Conservation (phyloP, 2,113 vertebrate species). For the Miniopterus natalensis region DNA sequence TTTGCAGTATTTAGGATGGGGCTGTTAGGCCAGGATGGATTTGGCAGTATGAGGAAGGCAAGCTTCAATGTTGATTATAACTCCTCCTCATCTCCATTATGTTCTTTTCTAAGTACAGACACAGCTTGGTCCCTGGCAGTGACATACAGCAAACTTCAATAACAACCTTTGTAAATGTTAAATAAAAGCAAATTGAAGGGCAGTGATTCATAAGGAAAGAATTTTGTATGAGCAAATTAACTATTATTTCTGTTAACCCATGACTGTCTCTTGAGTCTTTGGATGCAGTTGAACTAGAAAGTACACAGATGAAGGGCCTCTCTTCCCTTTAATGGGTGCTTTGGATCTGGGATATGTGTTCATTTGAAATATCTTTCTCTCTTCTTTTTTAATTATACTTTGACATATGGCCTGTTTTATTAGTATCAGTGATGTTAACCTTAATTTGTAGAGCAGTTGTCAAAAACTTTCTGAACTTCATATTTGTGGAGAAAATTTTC, state of each 20-base stretch:
- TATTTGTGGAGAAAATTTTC: conserved; percentile 31
- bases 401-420: conserved; percentile 30
- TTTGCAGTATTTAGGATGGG: conserved; percentile 60
- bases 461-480: conserved; percentile 10
- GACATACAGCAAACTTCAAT: conserved; percentile 81
- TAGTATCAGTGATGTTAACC: conserved; percentile 13
- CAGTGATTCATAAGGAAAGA: conserved; percentile 87
- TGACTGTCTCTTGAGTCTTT: conserved; percentile 67
- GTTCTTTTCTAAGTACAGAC: conserved; percentile 75
- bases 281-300: neutral
- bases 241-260: conserved; percentile 75
- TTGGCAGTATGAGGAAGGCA: conserved; percentile 62
- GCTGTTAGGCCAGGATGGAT: conserved; percentile 63
- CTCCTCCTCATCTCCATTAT: conserved; percentile 32
- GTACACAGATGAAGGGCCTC: neutral
- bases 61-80: conserved; percentile 57
- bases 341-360: conserved; percentile 1
- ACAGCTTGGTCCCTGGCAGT: conserved; percentile 78
- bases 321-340: neutral
- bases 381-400: neutral
- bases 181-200: conserved; percentile 87
- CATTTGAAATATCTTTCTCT: conserved; percentile 16
- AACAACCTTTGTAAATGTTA: conserved; percentile 85
- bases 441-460: conserved; percentile 28
- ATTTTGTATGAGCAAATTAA: conserved; percentile 85